Conservation (phyloP, 2,797 vertebrate species). For the Echeneis naucrates region DNA sequence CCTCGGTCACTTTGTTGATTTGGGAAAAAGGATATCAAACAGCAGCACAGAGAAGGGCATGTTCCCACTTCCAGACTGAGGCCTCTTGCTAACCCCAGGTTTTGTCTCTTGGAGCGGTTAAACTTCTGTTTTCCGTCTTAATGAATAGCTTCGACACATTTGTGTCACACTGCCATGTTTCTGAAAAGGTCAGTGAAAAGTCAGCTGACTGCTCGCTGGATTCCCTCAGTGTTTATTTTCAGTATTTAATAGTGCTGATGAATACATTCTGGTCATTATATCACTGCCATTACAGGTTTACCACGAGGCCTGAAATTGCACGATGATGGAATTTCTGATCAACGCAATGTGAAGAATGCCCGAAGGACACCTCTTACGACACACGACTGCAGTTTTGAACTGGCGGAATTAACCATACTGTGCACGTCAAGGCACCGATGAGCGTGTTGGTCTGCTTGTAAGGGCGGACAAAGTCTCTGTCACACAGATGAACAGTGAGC, state of each 20-base stretch:
- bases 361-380: too few species aligned
- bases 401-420: too few species aligned
- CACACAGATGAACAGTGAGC: too few species aligned
- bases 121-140: slow-evolving; percentile 1
- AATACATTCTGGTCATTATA: neutral
- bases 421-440: too few species aligned
- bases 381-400: too few species aligned
- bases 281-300: neutral
- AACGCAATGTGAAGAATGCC: neutral
- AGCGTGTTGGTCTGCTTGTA: too few species aligned
- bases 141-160: slow-evolving; percentile 8
- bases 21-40: slow-evolving; percentile 36
- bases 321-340: neutral
- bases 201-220: neutral
- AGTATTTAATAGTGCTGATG: neutral
- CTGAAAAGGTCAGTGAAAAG: slow-evolving; percentile 2
- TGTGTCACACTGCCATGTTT: neutral
- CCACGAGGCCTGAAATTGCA: neutral
- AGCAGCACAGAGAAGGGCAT: slow-evolving; percentile 23
- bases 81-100: slow-evolving; percentile 28
- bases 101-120: slow-evolving; percentile 5
- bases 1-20: slow-evolving; percentile 46
- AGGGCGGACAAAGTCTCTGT: too few species aligned
- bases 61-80: slow-evolving; percentile 28
- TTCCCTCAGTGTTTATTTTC: neutral